Evolutionary conservation across 2,113 vertebrate species (phyloP).

Genomic region (Catagonus wagneri): DNA sequence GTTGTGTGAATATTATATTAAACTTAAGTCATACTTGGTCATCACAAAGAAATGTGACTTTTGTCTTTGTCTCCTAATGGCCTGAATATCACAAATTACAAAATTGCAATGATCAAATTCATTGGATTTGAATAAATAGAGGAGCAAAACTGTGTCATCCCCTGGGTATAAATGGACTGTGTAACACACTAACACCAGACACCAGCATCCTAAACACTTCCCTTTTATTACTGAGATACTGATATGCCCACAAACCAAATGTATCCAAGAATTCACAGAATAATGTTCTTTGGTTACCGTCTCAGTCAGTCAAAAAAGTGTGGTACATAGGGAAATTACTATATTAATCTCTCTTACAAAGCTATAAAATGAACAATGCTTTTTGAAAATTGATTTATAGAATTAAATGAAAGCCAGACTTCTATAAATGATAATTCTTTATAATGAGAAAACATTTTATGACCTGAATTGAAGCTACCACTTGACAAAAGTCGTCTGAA

Average conservation of each 20-base stretch:
- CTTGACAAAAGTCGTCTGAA: neutral
- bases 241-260: neutral
- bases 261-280: neutral
- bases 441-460: neutral
- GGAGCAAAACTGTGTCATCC: neutral
- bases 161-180: neutral
- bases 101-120: neutral
- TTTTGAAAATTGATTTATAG: neutral
- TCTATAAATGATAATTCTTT: slow-evolving; percentile 40
- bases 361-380: neutral
- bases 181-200: rapidly evolving
- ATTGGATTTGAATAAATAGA: neutral
- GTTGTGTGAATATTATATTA: neutral
- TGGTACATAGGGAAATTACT: neutral
- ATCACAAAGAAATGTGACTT: neutral
- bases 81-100: neutral
- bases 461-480: neutral
- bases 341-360: neutral
- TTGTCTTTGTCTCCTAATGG: neutral
- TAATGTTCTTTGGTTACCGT: neutral
- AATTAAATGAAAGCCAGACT: neutral
- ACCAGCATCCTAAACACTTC: neutral
- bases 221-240: neutral
- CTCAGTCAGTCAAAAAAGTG: neutral
- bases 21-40: neutral